A percentile compares a stretch with the other conserved stretches of the same genome.
These are phyloP conservation scores for Ranitomeya imitator DNA, from an alignment of 2,113 vertebrate genomes.

Conservation along the genomic window DNA sequence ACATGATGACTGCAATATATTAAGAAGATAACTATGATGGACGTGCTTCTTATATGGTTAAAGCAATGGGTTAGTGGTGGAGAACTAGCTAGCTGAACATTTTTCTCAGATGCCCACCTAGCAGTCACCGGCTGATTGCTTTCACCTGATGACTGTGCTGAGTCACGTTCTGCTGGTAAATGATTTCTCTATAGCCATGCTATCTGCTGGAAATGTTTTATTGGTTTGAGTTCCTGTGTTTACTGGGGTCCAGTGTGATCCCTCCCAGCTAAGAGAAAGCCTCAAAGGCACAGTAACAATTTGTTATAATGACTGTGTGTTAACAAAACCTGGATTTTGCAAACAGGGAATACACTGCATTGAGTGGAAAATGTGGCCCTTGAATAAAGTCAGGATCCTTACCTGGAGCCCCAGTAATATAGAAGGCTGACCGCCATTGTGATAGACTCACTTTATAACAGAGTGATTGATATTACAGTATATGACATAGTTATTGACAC, in stretches of 20 bases:
- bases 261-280: neutral
- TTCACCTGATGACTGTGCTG: too few species aligned
- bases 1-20: too few species aligned
- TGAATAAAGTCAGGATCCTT: neutral
- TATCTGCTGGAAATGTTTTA: neutral
- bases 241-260: neutral
- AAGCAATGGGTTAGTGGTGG: neutral
- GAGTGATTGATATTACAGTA: neutral
- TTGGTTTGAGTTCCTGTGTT: neutral
- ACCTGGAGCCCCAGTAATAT: neutral
- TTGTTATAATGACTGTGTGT: too few species aligned
- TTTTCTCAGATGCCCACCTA: too few species aligned
- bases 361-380: neutral
- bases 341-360: neutral
- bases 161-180: too few species aligned
- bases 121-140: neutral
- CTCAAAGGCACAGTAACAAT: neutral
- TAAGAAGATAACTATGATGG: too few species aligned
- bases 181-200: neutral
- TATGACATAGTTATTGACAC: constrained; percentile 22
- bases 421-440: neutral
- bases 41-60: neutral
- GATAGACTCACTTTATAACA: neutral
- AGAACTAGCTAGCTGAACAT: too few species aligned
- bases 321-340: neutral